Evolutionary conservation across 2,888 invertebrate species (phyloP), one percentile per base, ranked within the genome.

Genomic region (Drosophila siamana): DNA sequence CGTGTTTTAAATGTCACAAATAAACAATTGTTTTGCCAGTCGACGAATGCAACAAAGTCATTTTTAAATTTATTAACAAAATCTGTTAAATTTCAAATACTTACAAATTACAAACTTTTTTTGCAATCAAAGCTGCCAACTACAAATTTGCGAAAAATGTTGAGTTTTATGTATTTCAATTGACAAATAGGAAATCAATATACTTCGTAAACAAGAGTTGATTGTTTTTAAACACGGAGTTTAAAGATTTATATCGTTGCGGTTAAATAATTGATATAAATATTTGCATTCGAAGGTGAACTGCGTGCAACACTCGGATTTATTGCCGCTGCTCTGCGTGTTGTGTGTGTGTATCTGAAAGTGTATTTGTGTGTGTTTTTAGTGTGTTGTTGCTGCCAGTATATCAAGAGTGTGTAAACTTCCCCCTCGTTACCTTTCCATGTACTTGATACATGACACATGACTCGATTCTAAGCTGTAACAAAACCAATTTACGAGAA

Each of bases 401-500:
- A 51, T 68, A 56, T 63, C 9, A 44, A 26, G 36, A 43, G 28
- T 6, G 16, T 24, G 11, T 15, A 13, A 22, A 6, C 24, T 11
- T 8, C 8, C 6, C 28, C 11, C 30, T 9, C 30, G 11, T n/a
- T n/a, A n/a, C n/a, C 30, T 16, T 8, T 11, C 4, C 33, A 5
- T n/a, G n/a, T 5, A 33, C 33, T 33, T 33, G 33, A 33, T 33
- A 5, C 33, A 24, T 33, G 41, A 43, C 51, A 24, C 24, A n/a
- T 44, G 33, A 16, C 28, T 54, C 9, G 28, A 26, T 55, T 65
- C 60, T 47, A 50, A 74, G 67, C 63, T 59, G 69, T 74, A 79
- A 79, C 79, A 79, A 74, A 70, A 83, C 77, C 73, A 80, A 87
- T 84, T 74, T 83, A 56, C 79, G 80, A 62, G 65, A 73, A 74